A percentile compares a stretch with the other conserved stretches of the same genome.
These are phyloP conservation scores for Crossoptilon crossoptilon DNA, from an alignment of 2,797 vertebrate species.

Conservation along the genomic window DNA sequence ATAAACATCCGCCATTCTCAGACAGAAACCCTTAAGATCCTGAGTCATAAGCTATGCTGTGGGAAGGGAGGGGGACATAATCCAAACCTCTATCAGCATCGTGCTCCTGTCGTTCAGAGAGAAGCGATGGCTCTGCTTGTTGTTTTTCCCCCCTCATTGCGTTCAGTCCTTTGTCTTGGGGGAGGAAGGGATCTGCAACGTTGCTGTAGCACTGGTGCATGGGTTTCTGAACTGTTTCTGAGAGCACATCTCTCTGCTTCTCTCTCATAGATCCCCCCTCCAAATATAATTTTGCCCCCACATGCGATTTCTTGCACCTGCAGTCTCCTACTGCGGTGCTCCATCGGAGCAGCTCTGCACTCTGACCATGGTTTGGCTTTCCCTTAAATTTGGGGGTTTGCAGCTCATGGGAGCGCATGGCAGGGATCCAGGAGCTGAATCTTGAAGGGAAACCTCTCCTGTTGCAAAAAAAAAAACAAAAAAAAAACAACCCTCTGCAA, in stretches of 20 bases:
- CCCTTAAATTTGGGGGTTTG: neutral
- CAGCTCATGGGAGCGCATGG: accelerated
- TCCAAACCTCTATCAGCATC: neutral
- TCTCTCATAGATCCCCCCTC: no score
- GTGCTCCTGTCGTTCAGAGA: neutral
- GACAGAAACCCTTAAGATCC: neutral
- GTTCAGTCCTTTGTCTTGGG: neutral
- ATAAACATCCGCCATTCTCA: neutral
- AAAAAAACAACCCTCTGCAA: neutral
- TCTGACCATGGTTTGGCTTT: no score
- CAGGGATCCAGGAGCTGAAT: neutral
- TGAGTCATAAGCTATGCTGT: neutral
- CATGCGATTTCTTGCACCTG: neutral
- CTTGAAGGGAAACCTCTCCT: neutral
- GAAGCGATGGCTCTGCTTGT: neutral
- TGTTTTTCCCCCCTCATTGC: neutral
- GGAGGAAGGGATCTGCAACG: neutral
- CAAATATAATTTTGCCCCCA: neutral
- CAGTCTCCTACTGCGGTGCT: neutral
- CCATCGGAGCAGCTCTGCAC: neutral
- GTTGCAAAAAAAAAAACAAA: neutral
- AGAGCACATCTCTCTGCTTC: neutral
- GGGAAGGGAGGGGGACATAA: neutral
- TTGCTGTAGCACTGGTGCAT: neutral
- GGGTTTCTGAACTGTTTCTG: neutral